A percentile compares a stretch with the other conserved stretches of the same genome.
Conservation (phyloP, 2,797 vertebrate genomes). For the Schizopygopsis pylzovi region DNA sequence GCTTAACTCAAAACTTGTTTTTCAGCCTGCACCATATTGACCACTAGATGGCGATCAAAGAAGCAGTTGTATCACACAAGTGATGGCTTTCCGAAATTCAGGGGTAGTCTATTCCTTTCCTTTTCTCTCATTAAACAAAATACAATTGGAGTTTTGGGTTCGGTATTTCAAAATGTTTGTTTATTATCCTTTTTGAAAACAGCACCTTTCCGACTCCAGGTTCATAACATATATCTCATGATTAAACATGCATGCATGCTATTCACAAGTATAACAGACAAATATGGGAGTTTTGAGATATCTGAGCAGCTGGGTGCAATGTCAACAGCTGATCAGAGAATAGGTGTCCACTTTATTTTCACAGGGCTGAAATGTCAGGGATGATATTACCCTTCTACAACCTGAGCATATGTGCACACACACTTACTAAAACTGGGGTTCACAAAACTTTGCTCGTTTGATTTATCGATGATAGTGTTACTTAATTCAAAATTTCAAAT, state of each 20-base stretch:
- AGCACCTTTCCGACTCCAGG: background rate
- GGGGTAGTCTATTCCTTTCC: background rate
- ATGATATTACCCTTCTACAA: constrained; percentile 21
- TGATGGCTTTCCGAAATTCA: background rate
- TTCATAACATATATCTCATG: background rate
- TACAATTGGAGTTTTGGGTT: background rate
- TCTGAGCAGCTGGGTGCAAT: constrained; percentile 66
- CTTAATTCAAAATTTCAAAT: background rate
- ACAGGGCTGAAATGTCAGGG: constrained; percentile 68
- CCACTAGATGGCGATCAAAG: constrained; percentile 72
- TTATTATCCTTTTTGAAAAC: background rate
- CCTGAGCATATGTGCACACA: background rate
- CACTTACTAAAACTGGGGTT: background rate
- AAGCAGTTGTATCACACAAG: constrained; percentile 38
- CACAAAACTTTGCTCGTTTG: background rate
- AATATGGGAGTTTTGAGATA: constrained; percentile 68
- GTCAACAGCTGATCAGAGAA: constrained; percentile 63
- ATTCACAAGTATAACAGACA: background rate
- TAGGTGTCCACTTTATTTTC: constrained; percentile 58
- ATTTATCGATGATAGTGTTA: background rate
- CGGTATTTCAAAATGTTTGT: background rate
- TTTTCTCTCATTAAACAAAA: background rate
- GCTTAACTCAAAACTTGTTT: background rate
- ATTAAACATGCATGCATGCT: background rate
- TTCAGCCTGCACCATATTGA: background rate